A percentile compares a stretch with the other conserved stretches of the same genome.
Conservation (phyloP, 1,140 invertebrate species). For the Paralvinella palmiformis region DNA sequence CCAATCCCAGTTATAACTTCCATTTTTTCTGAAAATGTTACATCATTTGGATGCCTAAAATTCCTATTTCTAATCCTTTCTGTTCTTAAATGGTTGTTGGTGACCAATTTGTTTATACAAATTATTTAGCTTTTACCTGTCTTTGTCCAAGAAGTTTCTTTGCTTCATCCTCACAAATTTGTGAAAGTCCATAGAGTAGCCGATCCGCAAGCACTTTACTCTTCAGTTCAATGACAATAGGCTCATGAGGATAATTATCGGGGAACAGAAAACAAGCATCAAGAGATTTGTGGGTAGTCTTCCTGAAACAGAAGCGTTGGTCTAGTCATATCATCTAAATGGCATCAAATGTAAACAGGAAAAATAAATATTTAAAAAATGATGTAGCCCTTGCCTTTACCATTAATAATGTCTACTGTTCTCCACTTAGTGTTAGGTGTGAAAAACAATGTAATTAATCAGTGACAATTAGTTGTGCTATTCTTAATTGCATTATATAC, state of each 20-base stretch:
- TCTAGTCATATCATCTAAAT: no score
- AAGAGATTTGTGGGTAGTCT: slow-evolving; percentile 59
- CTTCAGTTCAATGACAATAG: slow-evolving; percentile 65
- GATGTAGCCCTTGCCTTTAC: background rate
- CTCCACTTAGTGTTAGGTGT: background rate
- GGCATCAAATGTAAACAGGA: no score
- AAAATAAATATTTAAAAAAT: background rate
- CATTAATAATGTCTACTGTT: slow-evolving; percentile 8
- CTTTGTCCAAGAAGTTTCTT: slow-evolving; percentile 58
- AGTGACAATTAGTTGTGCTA: no score
- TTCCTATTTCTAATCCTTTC: no score
- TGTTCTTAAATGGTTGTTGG: no score
- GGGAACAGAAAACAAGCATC: slow-evolving; percentile 64
- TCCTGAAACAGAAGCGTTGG: slow-evolving; percentile 47
- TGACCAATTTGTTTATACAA: no score
- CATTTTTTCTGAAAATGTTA: no score
- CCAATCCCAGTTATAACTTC: no score
- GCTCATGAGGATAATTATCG: slow-evolving; percentile 55
- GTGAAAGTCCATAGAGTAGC: slow-evolving; percentile 59
- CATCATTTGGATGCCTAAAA: no score
- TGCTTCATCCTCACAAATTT: slow-evolving; percentile 62
- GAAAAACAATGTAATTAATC: slow-evolving; percentile 14
- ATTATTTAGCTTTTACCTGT: slow-evolving; percentile 34
- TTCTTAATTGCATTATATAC: no score
- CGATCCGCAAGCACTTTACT: slow-evolving; percentile 64